phyloP scores from a whole-genome alignment of 1,140 invertebrate species.

The Triops longicaudatus region DNA sequence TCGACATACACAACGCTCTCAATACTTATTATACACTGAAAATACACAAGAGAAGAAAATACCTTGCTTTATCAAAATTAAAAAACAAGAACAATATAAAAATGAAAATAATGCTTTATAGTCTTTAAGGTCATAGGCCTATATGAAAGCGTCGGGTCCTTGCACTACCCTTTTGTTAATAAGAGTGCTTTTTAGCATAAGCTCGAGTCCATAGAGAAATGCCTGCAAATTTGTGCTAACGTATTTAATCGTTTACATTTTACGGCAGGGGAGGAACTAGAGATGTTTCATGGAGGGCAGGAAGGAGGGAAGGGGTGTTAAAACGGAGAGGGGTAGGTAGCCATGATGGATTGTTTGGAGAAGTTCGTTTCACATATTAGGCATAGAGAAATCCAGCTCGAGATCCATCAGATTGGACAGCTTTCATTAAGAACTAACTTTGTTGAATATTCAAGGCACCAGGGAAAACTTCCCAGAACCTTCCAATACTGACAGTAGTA shows the following conservation, averaged over 20 bases:
- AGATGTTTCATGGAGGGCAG: not conserved
- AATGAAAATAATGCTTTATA: no score
- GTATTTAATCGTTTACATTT: no score
- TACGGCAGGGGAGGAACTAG: not conserved
- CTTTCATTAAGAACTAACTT: not conserved
- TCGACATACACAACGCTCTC: no score
- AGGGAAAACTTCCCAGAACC: no score
- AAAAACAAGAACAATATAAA: not conserved
- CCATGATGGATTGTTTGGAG: not conserved
- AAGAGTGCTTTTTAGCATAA: no score
- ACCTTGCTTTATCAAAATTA: not conserved
- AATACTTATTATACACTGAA: not conserved
- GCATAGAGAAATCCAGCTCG: not conserved
- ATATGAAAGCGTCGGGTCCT: not conserved
- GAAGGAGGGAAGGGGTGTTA: not conserved
- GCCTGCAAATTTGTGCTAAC: no score
- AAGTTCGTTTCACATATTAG: not conserved
- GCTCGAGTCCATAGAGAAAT: no score
- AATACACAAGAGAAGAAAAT: not conserved
- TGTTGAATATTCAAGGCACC: not conserved
- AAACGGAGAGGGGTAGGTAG: not conserved
- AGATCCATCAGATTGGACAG: slow-evolving; percentile 7
- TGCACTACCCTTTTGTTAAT: not conserved
- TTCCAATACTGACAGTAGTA: no score
- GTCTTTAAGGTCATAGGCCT: no score